Conservation (phyloP, 2,113 vertebrate species). For the Lycocorax pyrrhopterus region DNA sequence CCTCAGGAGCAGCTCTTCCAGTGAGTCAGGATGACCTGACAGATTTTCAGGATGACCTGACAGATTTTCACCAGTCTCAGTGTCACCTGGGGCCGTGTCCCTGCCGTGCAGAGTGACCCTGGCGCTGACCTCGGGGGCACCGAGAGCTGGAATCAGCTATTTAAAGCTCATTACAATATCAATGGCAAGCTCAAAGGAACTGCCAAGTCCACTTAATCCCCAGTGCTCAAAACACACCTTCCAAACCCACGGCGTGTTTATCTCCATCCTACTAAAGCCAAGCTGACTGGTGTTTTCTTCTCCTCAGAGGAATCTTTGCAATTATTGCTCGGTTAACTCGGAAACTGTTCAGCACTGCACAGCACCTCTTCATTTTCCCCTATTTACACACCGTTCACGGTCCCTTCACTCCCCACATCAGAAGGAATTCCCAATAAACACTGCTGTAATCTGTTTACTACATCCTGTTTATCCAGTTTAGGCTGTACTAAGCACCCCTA, state of each 20-base stretch:
- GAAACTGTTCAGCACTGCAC: not conserved
- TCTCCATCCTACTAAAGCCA: not conserved
- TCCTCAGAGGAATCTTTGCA: not conserved
- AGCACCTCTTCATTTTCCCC: not conserved
- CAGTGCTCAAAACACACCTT: not conserved
- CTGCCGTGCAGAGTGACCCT: not conserved
- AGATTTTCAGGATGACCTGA: not conserved
- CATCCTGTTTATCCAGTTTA: slow-evolving; percentile 9
- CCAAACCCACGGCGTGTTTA: not conserved
- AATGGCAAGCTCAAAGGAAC: slow-evolving; percentile 24
- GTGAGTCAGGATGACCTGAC: not conserved
- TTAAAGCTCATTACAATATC: slow-evolving; percentile 27
- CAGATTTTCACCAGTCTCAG: not conserved
- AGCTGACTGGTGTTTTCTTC: not conserved
- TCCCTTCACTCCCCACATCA: not conserved
- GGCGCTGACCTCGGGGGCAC: not conserved
- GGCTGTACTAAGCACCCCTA: not conserved
- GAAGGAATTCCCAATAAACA: not conserved
- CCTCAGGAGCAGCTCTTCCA: not conserved
- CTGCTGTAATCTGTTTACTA: slow-evolving; percentile 21
- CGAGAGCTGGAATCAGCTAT: not conserved
- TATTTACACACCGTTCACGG: no score
- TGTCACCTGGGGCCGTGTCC: not conserved
- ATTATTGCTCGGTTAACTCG: not conserved
- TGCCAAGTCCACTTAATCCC: slow-evolving; percentile 20